Evolutionary conservation across 1,140 invertebrate genomes (phyloP).

Genomic region (Sminthurides bifidus): DNA sequence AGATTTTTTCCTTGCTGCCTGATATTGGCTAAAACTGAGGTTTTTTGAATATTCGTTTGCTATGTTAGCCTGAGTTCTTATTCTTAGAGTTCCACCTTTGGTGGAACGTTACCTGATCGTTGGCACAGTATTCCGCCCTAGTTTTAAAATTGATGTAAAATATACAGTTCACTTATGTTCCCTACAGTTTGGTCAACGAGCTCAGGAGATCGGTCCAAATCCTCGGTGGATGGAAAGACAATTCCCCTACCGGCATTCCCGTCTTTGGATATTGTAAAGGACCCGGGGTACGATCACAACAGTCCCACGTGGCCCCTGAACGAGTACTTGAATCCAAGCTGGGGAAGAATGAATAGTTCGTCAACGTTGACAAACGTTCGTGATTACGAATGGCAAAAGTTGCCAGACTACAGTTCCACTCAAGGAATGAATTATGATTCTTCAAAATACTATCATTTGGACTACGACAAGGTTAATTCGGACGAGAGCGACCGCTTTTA

Average conservation of each 20-base stretch:
- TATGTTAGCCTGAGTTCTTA: no score
- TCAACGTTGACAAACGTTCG: no score
- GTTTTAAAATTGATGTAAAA: not conserved
- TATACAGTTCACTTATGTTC: not conserved
- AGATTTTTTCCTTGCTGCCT: no score
- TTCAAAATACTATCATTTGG: not conserved
- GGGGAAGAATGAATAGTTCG: no score
- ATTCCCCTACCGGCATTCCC: not conserved
- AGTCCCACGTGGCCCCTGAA: conserved; percentile 2
- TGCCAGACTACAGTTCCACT: not conserved
- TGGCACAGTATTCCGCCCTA: not conserved
- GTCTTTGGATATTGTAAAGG: not conserved
- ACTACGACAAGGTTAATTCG: not conserved
- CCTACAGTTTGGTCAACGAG: not conserved
- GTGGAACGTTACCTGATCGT: not conserved
- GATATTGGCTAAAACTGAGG: no score
- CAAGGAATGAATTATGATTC: not conserved
- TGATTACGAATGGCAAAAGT: conserved; percentile 4
- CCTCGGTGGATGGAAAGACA: not conserved
- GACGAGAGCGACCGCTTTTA: not conserved
- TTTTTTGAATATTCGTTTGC: no score
- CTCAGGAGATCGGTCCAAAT: not conserved
- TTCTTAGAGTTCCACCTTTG: not conserved
- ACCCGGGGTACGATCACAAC: conserved; percentile 1
- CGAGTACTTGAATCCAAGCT: not conserved